Evolutionary conservation across 2,888 invertebrate genomes (phyloP), one percentile per base, ranked within the genome.

Genomic region (Pachymerium ferrugineum): DNA sequence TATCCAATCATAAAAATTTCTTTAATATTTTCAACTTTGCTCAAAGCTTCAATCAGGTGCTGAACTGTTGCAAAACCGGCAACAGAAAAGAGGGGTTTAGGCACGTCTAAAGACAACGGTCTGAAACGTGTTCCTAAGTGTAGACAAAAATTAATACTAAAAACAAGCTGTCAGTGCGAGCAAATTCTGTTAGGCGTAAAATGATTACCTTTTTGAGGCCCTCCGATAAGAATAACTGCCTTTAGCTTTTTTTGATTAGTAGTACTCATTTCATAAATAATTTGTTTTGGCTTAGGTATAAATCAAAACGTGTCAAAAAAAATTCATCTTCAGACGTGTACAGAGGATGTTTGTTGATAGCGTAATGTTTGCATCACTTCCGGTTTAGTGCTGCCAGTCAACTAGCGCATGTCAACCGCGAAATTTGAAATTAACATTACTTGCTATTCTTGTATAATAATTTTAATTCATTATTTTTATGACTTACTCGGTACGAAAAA

Each of bases 1-100:
- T 93, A 96, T 0, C 99, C 99, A 76, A 99, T 91, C 73, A 99
- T 88, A 8, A 98, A 86, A 73, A 99, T 92, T 85, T 99, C 98
- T 80, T 89, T 90, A 77, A 98, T 86, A 74, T 89, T 89, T 25
- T 88, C 85, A 31, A 84, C 83, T 80, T 82, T 79, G 69, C 81
- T 80, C 80, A 97, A 96, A 69, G 97, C 95, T 83, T 97, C 95
- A 72, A 99, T 95, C 80, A 97, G 96, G 81, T 99, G 98, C 81
- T 98, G 96, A 75, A 99, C 93, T 76, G 98, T 87, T 0, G 98
- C 97, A 47, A 94, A 85, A 0, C 99, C 99, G 72, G 97, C 99
- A 14, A 99, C 91, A 0, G 97, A 97, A 83, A 99, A 99, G 16
- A 99, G 83, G 0, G 98, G 98, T 83, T 99, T 99, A 0, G 99